These are phyloP conservation scores for Lagopus muta DNA, from an alignment of 2,113 vertebrate species.

Conservation along the genomic window DNA sequence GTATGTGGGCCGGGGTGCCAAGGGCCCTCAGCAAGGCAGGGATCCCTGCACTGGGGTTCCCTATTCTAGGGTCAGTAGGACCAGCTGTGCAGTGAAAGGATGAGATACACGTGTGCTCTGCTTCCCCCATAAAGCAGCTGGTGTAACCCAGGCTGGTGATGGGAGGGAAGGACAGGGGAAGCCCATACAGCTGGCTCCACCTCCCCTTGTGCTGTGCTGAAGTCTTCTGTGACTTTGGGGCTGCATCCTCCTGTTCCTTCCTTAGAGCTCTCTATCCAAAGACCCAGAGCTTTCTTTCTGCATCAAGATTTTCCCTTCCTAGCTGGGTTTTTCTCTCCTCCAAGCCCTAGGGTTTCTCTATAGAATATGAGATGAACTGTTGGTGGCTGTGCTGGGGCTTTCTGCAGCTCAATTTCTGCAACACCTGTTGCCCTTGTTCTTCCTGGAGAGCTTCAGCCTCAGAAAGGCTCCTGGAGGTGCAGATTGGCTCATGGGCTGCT, in stretches of 20 bases:
- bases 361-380: not conserved
- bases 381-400: not conserved
- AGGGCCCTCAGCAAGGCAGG: rapidly evolving
- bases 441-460: not conserved
- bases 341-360: not conserved
- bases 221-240: not conserved
- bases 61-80: rapidly evolving
- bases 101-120: rapidly evolving
- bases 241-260: not conserved
- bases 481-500: not conserved
- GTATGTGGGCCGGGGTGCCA: not conserved
- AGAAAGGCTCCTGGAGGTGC: not conserved
- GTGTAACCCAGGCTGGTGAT: rapidly evolving
- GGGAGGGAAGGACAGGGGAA: not conserved
- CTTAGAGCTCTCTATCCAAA: not conserved
- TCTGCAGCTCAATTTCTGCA: not conserved
- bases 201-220: not conserved
- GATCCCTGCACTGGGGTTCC: rapidly evolving
- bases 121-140: rapidly evolving
- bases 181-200: rapidly evolving
- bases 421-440: rapidly evolving
- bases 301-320: not conserved
- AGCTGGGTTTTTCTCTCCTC: not conserved
- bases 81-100: rapidly evolving
- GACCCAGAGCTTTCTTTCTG: not conserved